Conservation (phyloP, 1,140 invertebrate genomes). For the Sitophilus oryzae region DNA sequence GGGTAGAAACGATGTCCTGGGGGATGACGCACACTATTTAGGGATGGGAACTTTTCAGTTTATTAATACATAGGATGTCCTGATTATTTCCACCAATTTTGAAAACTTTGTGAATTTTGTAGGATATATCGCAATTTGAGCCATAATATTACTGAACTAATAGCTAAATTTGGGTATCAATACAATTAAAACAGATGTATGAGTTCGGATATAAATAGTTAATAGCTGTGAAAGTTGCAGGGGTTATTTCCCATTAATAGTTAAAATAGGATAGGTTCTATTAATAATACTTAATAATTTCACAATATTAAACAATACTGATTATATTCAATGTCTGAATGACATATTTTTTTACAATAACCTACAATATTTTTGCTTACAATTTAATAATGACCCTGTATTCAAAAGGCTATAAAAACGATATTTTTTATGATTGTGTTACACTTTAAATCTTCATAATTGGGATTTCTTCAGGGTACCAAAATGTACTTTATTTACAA, state of each 20-base stretch:
- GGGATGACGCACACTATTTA: too few relatives aligned
- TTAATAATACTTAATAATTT: constrained; percentile 28
- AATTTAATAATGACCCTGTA: constrained; percentile 37
- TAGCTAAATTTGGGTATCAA: too few relatives aligned
- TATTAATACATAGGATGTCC: too few relatives aligned
- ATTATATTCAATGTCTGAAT: constrained; percentile 25
- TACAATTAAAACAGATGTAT: too few relatives aligned
- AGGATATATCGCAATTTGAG: too few relatives aligned
- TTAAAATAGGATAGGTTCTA: constrained; percentile 20
- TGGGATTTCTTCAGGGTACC: constrained; percentile 28
- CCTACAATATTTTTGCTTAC: constrained; percentile 30
- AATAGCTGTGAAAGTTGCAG: too few relatives aligned
- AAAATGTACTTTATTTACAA: constrained; percentile 24
- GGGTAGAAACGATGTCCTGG: too few relatives aligned
- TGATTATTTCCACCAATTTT: too few relatives aligned
- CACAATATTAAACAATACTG: constrained; percentile 33
- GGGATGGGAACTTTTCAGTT: too few relatives aligned
- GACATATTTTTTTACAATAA: constrained; percentile 32
- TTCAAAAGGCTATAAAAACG: constrained; percentile 39
- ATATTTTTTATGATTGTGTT: constrained; percentile 37
- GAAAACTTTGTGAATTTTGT: too few relatives aligned
- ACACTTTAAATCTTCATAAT: constrained; percentile 22
- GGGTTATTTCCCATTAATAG: constrained; percentile 5
- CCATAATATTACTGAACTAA: too few relatives aligned
- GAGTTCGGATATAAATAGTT: too few relatives aligned